These are phyloP conservation scores for Drosophila athabasca DNA, from an alignment of 1,140 invertebrate species.

Conservation along the genomic window DNA sequence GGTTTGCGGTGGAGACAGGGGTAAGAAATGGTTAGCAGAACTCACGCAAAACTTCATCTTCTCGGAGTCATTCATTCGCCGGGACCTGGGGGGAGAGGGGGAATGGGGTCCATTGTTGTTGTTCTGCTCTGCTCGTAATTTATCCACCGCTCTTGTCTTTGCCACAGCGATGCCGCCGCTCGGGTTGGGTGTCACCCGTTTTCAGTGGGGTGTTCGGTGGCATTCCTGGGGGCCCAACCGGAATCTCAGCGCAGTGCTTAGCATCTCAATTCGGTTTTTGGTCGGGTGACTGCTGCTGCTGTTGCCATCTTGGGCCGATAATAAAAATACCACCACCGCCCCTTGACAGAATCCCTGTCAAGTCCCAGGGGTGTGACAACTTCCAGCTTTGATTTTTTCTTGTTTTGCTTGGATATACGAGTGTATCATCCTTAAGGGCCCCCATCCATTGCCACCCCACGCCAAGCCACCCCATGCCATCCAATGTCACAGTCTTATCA, in stretches of 20 bases:
- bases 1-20: constrained; percentile 30
- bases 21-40: constrained; percentile 29
- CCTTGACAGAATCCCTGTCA: not conserved
- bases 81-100: not conserved
- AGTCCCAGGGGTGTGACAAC: constrained; percentile 67
- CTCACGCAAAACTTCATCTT: constrained; percentile 59
- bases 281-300: constrained; percentile 22
- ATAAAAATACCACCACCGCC: constrained; percentile 55
- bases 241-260: constrained; percentile 58
- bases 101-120: constrained; percentile 53
- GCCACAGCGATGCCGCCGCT: not conserved
- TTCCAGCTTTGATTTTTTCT: constrained; percentile 66
- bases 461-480: not conserved
- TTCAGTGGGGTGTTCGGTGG: constrained; percentile 18
- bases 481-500: constrained; percentile 41
- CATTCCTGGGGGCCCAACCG: constrained; percentile 25
- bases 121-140: constrained; percentile 49
- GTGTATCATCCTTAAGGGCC: too few relatives aligned
- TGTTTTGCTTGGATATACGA: constrained; percentile 11
- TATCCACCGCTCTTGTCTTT: constrained; percentile 66
- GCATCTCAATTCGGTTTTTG: constrained; percentile 70
- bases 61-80: constrained; percentile 50
- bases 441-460: not conserved
- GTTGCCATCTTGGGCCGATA: constrained; percentile 57
- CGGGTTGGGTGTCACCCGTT: constrained; percentile 37